Percentiles rank a stretch among this genome's conserved stretches.
phyloP scores from a whole-genome alignment of 1,140 invertebrate species.

The Drosophila tani region DNA sequence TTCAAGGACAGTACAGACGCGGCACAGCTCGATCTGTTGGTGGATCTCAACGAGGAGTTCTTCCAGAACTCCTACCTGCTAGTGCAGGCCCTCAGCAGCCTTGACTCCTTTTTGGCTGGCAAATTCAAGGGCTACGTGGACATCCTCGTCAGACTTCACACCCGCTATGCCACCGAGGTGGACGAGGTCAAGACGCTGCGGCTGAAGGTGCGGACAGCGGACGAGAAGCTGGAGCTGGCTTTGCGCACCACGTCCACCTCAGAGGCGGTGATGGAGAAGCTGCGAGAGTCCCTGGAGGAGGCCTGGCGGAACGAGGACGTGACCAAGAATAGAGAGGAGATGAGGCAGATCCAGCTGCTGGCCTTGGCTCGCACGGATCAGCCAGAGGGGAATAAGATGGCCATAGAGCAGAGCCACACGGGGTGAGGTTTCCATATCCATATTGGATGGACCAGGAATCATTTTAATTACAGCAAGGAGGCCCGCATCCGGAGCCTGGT shows the following conservation, averaged over 20 bases:
- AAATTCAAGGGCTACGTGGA: conserved; percentile 65
- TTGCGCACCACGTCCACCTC: conserved; percentile 34
- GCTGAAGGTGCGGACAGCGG: conserved; percentile 22
- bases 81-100: conserved; percentile 28
- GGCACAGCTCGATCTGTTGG: conserved; percentile 50
- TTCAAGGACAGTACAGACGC: conserved; percentile 15
- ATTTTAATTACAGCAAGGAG: conserved; percentile 20
- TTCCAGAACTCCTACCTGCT: conserved; percentile 45
- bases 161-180: conserved; percentile 30
- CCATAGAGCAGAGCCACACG: accelerated
- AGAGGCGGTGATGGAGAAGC: conserved; percentile 35
- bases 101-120: conserved; percentile 20
- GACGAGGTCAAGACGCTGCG: neutral
- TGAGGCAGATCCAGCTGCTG: neutral
- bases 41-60: conserved; percentile 48
- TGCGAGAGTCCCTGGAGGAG: conserved; percentile 49
- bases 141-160: conserved; percentile 50
- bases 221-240: conserved; percentile 49
- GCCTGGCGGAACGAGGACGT: conserved; percentile 61
- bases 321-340: conserved; percentile 15
- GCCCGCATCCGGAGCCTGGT: conserved; percentile 20
- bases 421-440: neutral
- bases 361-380: neutral
- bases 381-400: neutral
- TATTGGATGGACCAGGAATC: too few species aligned